Percentiles rank a stretch among this genome's conserved stretches.
phyloP scores from a whole-genome alignment of 1,140 invertebrate species.

The Acromyrmex echinatior region DNA sequence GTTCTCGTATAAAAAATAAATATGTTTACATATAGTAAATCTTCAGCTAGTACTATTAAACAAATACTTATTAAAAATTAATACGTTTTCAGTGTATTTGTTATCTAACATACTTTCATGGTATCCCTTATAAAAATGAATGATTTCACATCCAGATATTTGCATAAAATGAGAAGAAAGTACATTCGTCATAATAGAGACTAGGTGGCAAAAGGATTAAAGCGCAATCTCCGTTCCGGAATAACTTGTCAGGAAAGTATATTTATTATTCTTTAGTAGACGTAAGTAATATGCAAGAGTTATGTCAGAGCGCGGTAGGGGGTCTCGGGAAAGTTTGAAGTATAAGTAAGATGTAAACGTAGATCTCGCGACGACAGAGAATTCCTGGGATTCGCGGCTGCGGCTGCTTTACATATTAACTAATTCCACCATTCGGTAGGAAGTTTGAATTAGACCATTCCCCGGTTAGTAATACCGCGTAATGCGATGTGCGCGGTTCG shows the following conservation, averaged over 20 bases:
- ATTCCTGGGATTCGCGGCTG: slow-evolving; percentile 60
- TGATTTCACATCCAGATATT: not conserved
- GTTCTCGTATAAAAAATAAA: no score
- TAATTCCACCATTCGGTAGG: slow-evolving; percentile 69
- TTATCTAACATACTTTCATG: not conserved
- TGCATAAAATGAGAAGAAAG: slow-evolving; percentile 8
- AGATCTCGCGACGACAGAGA: slow-evolving; percentile 61
- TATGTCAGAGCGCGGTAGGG: slow-evolving; percentile 33
- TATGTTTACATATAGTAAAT: no score
- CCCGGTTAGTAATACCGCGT: slow-evolving; percentile 73
- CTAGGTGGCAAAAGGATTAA: slow-evolving; percentile 40
- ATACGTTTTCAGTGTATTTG: no score
- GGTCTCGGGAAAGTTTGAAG: slow-evolving; percentile 44
- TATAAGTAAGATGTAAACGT: slow-evolving; percentile 64
- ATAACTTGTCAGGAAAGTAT: slow-evolving; percentile 30
- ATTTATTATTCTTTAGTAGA: slow-evolving; percentile 57
- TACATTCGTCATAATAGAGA: slow-evolving; percentile 28
- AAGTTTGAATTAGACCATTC: slow-evolving; percentile 76
- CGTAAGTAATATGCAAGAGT: slow-evolving; percentile 53
- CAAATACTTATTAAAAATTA: no score
- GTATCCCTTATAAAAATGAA: not conserved
- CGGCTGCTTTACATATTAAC: slow-evolving; percentile 75
- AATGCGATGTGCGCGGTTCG: slow-evolving; percentile 59
- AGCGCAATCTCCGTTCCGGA: slow-evolving; percentile 33
- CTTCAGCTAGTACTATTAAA: no score